Evolutionary conservation across 1,140 invertebrate species (phyloP).

Genomic region (Anastrepha ludens): DNA sequence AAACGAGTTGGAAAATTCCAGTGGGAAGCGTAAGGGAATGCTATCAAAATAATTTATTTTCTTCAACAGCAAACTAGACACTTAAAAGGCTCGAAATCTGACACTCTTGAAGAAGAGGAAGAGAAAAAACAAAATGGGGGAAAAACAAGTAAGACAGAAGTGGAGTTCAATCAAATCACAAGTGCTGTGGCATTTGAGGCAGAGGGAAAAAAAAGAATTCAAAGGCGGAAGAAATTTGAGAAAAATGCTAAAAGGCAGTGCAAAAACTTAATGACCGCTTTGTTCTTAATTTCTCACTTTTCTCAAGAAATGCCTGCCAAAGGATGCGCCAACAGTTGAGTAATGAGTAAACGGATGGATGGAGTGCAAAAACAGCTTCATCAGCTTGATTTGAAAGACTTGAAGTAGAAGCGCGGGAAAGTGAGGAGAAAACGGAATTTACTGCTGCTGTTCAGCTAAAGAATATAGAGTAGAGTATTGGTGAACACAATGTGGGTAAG

Average conservation of each 20-base stretch:
- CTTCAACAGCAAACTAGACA: background rate
- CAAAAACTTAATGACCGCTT: slow-evolving; percentile 39
- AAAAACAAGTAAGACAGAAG: background rate
- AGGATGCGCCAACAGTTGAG: background rate
- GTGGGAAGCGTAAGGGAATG: background rate
- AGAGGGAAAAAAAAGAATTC: background rate
- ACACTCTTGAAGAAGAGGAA: background rate
- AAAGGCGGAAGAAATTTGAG: background rate
- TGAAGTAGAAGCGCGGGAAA: too few species aligned
- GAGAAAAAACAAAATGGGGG: too few species aligned
- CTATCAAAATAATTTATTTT: slow-evolving; percentile 55
- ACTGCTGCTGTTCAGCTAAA: too few species aligned
- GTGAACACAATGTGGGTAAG: background rate
- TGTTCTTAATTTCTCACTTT: slow-evolving; percentile 44
- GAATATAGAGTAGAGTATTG: background rate
- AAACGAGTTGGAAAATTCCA: background rate
- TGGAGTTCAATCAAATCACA: slow-evolving; percentile 15
- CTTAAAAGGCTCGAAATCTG: slow-evolving; percentile 19
- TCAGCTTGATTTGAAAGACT: background rate
- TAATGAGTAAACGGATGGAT: background rate
- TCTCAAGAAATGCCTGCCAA: background rate
- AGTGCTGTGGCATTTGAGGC: background rate
- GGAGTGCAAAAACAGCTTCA: slow-evolving; percentile 24
- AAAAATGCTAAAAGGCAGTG: slow-evolving; percentile 20
- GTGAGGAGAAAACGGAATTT: too few species aligned